Percentiles rank a stretch among this genome's conserved stretches.
Evolutionary conservation across 1,140 invertebrate genomes (phyloP).

Genomic region (Telenomus remus): DNA sequence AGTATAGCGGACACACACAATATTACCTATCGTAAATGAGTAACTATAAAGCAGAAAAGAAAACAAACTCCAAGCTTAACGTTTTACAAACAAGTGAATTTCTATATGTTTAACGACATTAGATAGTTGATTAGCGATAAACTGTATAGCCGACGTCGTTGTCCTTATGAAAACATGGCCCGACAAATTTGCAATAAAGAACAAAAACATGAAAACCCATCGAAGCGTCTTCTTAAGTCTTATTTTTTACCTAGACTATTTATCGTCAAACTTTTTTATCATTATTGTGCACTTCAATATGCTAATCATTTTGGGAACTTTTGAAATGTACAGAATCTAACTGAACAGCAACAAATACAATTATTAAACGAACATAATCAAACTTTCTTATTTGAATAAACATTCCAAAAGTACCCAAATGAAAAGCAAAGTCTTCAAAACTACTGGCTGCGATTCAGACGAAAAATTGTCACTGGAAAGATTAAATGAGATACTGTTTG

Average conservation of each 20-base stretch:
- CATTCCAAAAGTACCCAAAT: too few relatives aligned
- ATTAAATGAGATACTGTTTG: not conserved
- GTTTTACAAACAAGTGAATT: slow-evolving; percentile 55
- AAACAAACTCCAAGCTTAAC: slow-evolving; percentile 53
- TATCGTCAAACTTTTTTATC: too few relatives aligned
- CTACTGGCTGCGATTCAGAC: not conserved
- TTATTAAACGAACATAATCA: too few relatives aligned
- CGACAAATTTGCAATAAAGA: too few relatives aligned
- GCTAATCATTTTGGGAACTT: too few relatives aligned
- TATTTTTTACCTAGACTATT: too few relatives aligned
- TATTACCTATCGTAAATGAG: slow-evolving; percentile 42
- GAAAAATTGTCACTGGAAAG: not conserved
- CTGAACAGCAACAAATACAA: too few relatives aligned
- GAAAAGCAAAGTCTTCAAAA: not conserved
- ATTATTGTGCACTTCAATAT: too few relatives aligned
- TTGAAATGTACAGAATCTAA: too few relatives aligned
- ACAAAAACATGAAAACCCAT: too few relatives aligned
- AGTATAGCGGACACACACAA: slow-evolving; percentile 46
- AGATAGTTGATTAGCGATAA: slow-evolving; percentile 54
- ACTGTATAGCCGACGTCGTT: slow-evolving; percentile 48
- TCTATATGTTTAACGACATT: slow-evolving; percentile 57
- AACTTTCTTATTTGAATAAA: too few relatives aligned
- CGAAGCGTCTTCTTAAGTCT: too few relatives aligned
- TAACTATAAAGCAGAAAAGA: slow-evolving; percentile 46
- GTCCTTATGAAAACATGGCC: slow-evolving; percentile 45